phyloP scores from a whole-genome alignment of 2,888 invertebrate species.

The Pseudococcus longispinus region DNA sequence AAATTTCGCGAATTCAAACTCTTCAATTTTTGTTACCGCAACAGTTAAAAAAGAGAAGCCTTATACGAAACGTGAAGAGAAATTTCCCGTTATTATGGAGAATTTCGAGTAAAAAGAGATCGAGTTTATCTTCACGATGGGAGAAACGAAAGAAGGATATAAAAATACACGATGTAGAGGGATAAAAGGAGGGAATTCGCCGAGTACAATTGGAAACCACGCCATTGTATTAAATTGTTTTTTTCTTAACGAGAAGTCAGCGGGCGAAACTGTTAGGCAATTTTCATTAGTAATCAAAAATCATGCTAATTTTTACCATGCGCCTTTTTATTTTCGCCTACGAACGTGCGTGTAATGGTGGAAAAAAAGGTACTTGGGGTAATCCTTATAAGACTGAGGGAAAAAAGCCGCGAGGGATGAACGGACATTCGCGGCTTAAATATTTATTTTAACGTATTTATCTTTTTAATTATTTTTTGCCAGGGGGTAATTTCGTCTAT shows the following conservation, averaged over 20 bases:
- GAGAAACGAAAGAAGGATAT: not conserved
- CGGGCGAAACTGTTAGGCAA: not conserved
- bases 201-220: slow-evolving; percentile 7
- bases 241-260: slow-evolving; percentile 13
- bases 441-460: not conserved
- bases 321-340: slow-evolving; percentile 4
- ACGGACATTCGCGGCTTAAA: not conserved
- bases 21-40: not conserved
- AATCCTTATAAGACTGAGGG: not conserved
- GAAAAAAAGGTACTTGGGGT: slow-evolving; percentile 19
- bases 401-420: not conserved
- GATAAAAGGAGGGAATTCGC: not conserved
- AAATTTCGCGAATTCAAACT: not conserved
- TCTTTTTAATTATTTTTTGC: slow-evolving; percentile 19
- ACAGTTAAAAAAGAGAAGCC: not conserved
- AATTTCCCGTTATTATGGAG: not conserved
- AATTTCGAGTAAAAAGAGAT: not conserved
- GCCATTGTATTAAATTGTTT: slow-evolving; percentile 10
- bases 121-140: not conserved
- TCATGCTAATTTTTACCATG: slow-evolving; percentile 40
- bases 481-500: not conserved
- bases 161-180: not conserved
- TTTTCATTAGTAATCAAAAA: slow-evolving; percentile 40
- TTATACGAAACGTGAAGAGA: not conserved
- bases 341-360: not conserved